phyloP scores from a whole-genome alignment of 2,113 vertebrate genomes.

The Odontophorus gujanensis region DNA sequence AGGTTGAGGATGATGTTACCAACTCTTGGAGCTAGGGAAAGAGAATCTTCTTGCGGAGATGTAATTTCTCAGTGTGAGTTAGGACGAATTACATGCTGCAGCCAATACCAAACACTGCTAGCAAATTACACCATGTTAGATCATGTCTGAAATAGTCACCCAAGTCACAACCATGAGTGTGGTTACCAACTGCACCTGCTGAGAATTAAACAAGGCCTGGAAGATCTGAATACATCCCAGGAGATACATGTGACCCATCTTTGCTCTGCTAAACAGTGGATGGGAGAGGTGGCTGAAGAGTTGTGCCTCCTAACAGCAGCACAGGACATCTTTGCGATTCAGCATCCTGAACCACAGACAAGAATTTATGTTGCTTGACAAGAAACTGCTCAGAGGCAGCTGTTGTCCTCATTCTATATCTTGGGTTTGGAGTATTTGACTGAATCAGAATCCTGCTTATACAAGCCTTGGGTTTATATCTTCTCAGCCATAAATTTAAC shows the following conservation, averaged over 20 bases:
- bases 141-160: not conserved
- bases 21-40: not conserved
- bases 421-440: not conserved
- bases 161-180: accelerated
- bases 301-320: not conserved
- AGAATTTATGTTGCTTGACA: not conserved
- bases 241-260: not conserved
- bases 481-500: not conserved
- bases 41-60: not conserved
- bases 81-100: not conserved
- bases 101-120: not conserved
- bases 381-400: not conserved
- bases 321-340: not conserved
- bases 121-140: not conserved
- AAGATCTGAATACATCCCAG: not conserved
- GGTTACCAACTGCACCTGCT: not conserved
- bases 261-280: not conserved
- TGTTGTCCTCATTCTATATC: accelerated
- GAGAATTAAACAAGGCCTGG: not conserved
- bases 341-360: not conserved
- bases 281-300: not conserved
- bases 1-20: not conserved
- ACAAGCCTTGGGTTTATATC: not conserved
- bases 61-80: not conserved
- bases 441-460: not conserved